These are phyloP conservation scores for Spatula versicolor DNA, from an alignment of 2,797 vertebrate species.

Conservation along the genomic window DNA sequence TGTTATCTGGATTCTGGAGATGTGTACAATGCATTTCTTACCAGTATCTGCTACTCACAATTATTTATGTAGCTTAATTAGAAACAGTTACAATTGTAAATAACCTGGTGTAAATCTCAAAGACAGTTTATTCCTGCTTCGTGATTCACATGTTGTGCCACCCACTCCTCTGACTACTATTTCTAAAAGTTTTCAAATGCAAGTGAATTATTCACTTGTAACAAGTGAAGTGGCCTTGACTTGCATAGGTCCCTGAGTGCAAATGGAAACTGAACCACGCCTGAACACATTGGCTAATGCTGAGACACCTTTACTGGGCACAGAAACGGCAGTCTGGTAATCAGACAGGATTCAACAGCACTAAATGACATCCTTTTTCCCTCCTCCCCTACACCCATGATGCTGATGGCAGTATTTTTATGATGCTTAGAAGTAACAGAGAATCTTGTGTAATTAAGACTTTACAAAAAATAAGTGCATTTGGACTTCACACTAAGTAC, in stretches of 20 bases:
- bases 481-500: background rate
- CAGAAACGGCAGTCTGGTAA: rapidly evolving
- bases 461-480: background rate
- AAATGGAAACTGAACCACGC: background rate
- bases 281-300: background rate
- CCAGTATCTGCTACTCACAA: background rate
- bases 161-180: background rate
- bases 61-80: background rate
- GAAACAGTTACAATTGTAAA: background rate
- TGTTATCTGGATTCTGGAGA: background rate
- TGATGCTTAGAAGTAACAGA: background rate
- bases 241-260: background rate
- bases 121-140: background rate
- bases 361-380: background rate
- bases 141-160: background rate
- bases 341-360: background rate
- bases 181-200: background rate
- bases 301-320: background rate
- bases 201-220: background rate
- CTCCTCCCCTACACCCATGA: background rate
- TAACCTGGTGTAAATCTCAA: background rate
- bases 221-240: background rate
- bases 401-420: background rate
- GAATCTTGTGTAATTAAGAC: background rate
- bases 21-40: background rate